Evolutionary conservation across 2,888 invertebrate species (phyloP).

Genomic region (Cephus nigrinus): DNA sequence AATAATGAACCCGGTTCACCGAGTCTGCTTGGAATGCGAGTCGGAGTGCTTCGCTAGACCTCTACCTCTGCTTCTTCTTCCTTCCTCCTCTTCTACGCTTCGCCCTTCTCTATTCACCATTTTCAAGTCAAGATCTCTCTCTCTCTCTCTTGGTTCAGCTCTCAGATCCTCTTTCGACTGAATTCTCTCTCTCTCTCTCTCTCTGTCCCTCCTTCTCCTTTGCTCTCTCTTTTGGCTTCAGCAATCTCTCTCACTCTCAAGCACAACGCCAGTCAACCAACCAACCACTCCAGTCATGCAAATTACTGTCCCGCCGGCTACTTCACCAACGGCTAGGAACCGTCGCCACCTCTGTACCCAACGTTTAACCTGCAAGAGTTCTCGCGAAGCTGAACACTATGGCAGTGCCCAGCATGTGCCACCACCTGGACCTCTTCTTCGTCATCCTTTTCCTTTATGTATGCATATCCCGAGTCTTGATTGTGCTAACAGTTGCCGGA

Average conservation of each 20-base stretch:
- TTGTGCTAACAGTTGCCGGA: background rate
- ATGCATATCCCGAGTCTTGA: background rate
- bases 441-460: slow-evolving; percentile 8
- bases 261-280: slow-evolving; percentile 13
- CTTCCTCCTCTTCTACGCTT: background rate
- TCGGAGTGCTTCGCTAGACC: slow-evolving; percentile 39
- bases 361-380: slow-evolving; percentile 19
- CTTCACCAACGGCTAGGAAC: slow-evolving; percentile 26
- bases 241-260: background rate
- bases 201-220: slow-evolving; percentile 13
- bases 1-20: slow-evolving; percentile 64
- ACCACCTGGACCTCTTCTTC: slow-evolving; percentile 16
- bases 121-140: background rate
- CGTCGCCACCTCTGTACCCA: slow-evolving; percentile 24
- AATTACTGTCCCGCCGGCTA: slow-evolving; percentile 37
- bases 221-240: background rate
- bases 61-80: slow-evolving; percentile 11
- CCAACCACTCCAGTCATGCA: slow-evolving; percentile 31
- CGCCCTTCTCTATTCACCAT: background rate
- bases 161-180: background rate
- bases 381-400: slow-evolving; percentile 16
- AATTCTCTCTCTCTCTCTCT: slow-evolving; percentile 9
- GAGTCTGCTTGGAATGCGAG: slow-evolving; percentile 63
- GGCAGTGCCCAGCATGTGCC: background rate
- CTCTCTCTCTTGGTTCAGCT: slow-evolving; percentile 13